Evolutionary conservation across 1,140 invertebrate species (phyloP).

Genomic region (Hylaeus anthracinus): DNA sequence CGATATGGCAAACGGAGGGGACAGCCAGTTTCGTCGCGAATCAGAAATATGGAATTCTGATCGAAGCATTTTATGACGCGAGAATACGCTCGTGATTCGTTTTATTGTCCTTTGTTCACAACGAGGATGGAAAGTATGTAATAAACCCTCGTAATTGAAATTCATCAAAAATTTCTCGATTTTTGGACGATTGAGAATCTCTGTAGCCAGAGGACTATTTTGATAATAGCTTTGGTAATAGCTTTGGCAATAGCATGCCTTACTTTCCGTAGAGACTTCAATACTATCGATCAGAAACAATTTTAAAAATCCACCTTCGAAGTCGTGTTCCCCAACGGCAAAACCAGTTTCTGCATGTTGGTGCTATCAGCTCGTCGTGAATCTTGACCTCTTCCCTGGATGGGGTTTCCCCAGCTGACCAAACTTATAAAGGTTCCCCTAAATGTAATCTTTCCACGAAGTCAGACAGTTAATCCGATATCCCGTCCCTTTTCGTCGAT

Average conservation of each 20-base stretch:
- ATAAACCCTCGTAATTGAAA: neutral
- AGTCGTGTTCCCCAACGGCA: neutral
- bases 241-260: too few relatives aligned
- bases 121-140: neutral
- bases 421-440: constrained; percentile 15
- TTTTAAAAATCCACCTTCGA: too few relatives aligned
- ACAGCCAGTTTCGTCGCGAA: neutral
- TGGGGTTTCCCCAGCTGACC: neutral
- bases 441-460: constrained; percentile 13
- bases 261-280: too few relatives aligned
- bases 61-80: constrained; percentile 27
- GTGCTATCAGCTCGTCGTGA: neutral
- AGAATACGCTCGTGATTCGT: neutral
- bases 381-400: constrained; percentile 20
- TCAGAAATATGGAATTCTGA: constrained; percentile 5
- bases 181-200: neutral
- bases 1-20: neutral
- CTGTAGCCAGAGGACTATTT: too few relatives aligned
- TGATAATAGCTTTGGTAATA: too few relatives aligned
- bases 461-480: constrained; percentile 32
- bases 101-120: neutral
- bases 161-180: neutral
- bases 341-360: neutral
- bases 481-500: constrained; percentile 7
- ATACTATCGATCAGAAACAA: too few relatives aligned